Conservation (phyloP, 2,113 vertebrate species). For the Lichenostomus cassidix region DNA sequence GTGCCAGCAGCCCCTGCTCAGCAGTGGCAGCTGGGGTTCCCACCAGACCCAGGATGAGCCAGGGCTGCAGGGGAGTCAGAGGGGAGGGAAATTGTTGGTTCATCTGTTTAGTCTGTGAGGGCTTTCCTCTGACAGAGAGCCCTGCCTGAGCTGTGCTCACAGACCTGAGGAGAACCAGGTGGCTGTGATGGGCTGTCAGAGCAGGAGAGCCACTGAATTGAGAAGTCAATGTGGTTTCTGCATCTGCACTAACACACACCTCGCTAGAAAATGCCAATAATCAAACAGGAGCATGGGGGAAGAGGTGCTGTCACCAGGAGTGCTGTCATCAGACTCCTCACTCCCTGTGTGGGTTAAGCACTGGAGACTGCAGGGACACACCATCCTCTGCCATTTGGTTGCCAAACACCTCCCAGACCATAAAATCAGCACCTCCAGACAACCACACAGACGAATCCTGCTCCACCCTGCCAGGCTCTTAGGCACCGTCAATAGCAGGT, state of each 20-base stretch:
- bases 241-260: too few relatives aligned
- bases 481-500: neutral
- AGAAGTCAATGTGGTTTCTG: neutral
- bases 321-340: too few relatives aligned
- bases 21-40: neutral
- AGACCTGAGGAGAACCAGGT: neutral
- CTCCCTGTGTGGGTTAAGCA: neutral
- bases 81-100: neutral
- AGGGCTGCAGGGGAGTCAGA: neutral
- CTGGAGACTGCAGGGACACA: neutral
- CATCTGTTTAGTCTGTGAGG: neutral
- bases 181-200: neutral
- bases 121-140: neutral
- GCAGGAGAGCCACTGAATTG: neutral
- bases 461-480: neutral
- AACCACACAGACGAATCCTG: accelerated
- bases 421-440: accelerated
- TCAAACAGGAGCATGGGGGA: neutral
- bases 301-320: neutral
- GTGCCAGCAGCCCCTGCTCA: neutral
- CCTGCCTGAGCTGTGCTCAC: neutral
- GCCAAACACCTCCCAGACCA: neutral
- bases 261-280: neutral
- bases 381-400: neutral
- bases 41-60: neutral